Evolutionary conservation across 2,888 invertebrate species (phyloP).

Genomic region (Zaprionus bogoriensis): DNA sequence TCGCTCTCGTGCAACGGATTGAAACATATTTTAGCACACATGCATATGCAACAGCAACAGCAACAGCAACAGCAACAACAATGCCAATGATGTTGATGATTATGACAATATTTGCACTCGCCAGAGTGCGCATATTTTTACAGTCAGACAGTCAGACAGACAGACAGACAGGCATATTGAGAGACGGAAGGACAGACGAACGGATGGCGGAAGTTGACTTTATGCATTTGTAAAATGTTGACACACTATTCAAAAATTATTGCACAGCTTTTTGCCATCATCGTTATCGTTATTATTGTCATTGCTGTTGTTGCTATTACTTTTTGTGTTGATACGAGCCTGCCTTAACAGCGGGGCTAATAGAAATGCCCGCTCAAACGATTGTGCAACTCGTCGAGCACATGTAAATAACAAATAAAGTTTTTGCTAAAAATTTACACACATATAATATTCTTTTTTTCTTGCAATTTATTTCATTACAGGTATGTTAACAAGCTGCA

Average conservation of each 20-base stretch:
- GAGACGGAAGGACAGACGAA: not conserved
- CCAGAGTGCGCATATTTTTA: conserved; percentile 60
- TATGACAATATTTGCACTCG: conserved; percentile 74
- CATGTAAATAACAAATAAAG: conserved; percentile 46
- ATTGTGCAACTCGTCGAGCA: conserved; percentile 26
- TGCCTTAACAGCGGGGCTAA: conserved; percentile 38
- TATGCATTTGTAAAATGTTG: conserved; percentile 75
- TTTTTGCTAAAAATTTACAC: conserved; percentile 26
- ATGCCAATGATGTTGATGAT: conserved; percentile 69
- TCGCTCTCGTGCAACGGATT: conserved; percentile 32
- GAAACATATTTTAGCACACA: conserved; percentile 52
- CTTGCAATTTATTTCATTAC: conserved; percentile 52
- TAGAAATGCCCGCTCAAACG: conserved; percentile 37
- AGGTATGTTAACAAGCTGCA: conserved; percentile 57
- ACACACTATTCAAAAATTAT: conserved; percentile 76
- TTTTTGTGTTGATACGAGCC: not conserved
- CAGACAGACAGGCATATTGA: not conserved
- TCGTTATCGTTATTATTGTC: conserved; percentile 17
- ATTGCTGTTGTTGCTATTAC: conserved; percentile 9
- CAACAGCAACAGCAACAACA: conserved; percentile 33
- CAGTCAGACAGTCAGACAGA: conserved; percentile 24
- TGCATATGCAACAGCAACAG: not conserved
- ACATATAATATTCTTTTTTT: conserved; percentile 15
- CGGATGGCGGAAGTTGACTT: conserved; percentile 68
- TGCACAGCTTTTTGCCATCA: conserved; percentile 66